Evolutionary conservation across 2,113 vertebrate species (phyloP).

Genomic region (Malurus cyaneus): DNA sequence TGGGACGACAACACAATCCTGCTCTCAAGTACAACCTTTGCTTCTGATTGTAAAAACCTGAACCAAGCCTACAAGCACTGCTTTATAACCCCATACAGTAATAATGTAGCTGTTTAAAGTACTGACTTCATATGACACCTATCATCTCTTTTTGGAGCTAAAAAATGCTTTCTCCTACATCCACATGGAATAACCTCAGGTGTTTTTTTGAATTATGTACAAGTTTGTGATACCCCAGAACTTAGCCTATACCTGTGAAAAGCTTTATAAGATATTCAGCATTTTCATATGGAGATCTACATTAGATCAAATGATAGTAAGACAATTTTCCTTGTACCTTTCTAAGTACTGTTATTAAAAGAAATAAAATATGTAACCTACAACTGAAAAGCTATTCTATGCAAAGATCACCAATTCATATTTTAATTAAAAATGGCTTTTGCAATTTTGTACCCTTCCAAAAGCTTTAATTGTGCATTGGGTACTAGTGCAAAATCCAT

Average conservation of each 20-base stretch:
- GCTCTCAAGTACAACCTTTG: background rate
- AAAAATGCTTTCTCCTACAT: background rate
- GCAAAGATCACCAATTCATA: background rate
- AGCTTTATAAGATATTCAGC: conserved; percentile 48
- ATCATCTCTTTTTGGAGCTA: background rate
- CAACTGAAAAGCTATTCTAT: background rate
- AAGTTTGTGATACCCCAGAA: conserved; percentile 66
- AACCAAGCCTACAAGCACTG: background rate
- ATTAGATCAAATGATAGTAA: conserved; percentile 70
- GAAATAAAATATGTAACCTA: background rate
- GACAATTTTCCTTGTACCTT: conserved; percentile 27
- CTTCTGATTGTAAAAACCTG: background rate
- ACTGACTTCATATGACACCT: background rate
- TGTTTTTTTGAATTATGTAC: conserved; percentile 36
- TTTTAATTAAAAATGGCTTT: conserved; percentile 13
- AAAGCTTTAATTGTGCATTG: conserved; percentile 62
- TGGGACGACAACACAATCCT: background rate
- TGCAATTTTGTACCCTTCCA: conserved; percentile 48
- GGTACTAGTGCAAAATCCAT: conserved; percentile 29
- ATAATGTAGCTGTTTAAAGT: background rate
- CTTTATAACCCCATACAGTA: background rate
- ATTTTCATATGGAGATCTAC: conserved; percentile 65
- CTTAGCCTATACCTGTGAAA: conserved; percentile 77
- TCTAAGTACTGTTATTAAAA: conserved; percentile 1
- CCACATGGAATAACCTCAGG: conserved; percentile 46